These are phyloP conservation scores for Anabas testudineus DNA, from an alignment of 2,797 vertebrate species.

Conservation along the genomic window DNA sequence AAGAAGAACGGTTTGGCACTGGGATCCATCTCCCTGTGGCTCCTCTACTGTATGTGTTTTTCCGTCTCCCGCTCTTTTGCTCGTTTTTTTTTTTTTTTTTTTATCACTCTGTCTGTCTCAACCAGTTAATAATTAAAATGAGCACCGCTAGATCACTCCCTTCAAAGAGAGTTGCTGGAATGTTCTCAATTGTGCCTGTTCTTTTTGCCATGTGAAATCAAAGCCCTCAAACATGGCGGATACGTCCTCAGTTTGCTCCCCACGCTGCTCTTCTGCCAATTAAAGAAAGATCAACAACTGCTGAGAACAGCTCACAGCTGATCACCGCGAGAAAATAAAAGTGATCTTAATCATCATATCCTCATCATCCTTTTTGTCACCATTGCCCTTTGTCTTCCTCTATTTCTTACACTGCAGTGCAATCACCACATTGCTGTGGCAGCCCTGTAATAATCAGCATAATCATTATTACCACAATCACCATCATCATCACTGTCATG, in stretches of 20 bases:
- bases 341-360: conserved; percentile 59
- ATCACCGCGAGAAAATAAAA: conserved; percentile 46
- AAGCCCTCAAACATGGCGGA: conserved; percentile 64
- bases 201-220: conserved; percentile 79
- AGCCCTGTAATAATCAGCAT: conserved; percentile 67
- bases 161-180: conserved; percentile 79
- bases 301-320: conserved; percentile 42
- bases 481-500: conserved; percentile 63
- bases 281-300: conserved; percentile 72
- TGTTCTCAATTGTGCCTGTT: conserved; percentile 72
- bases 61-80: conserved; percentile 52
- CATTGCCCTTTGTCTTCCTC: conserved; percentile 57
- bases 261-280: conserved; percentile 60
- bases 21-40: conserved; percentile 55
- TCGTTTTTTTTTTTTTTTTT: conserved; percentile 32
- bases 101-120: conserved; percentile 52
- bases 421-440: conserved; percentile 64
- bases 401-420: conserved; percentile 46
- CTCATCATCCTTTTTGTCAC: conserved; percentile 52
- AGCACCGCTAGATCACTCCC: conserved; percentile 73
- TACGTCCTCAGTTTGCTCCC: conserved; percentile 69
- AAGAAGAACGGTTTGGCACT: conserved; percentile 23
- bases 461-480: conserved; percentile 70
- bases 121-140: conserved; percentile 83
- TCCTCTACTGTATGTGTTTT: conserved; percentile 45